Evolutionary conservation across 2,797 vertebrate genomes (phyloP), one percentile per base, ranked within the genome.

Genomic region (Anguilla obscura): DNA sequence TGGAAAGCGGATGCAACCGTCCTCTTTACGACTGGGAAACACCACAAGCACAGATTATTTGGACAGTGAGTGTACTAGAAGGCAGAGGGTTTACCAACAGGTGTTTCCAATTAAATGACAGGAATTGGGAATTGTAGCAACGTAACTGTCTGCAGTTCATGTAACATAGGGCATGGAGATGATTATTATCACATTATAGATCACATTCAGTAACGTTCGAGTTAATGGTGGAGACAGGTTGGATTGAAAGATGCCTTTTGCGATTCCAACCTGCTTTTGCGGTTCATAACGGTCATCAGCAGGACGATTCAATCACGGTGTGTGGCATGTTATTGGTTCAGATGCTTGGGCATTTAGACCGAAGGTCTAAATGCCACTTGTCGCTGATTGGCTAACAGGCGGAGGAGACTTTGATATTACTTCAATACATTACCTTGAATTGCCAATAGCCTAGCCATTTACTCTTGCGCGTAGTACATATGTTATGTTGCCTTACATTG

Each of bases 11-110:
- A 79, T 85, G 71, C 45, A 36, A 21, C 74, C n/a, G 36, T 71
- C 87, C 50, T 74, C 27, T 87, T 76, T 54, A 71, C 48, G 76
- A 54, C 85, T 27, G 89, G 91, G 90, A 91, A 93, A 90, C 91
- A 30, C 89, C 18, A 63, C 58, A 45, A 18, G 87, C 58, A 40
- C 45, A n/a, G 52, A 54, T 82, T 74, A 88, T 88, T 87, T 89
- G 89, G 89, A 76, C 84, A 63, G 48, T 63, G 56, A 63, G 48
- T 63, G 56, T 66, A 27, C 63, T 66, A 21, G 36, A 79, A 63
- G 84, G 84, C 85, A 84, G 56, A 60, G 30, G 50, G 52, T 56
- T 83, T 85, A 88, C 33, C 88, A 84, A 87, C 87, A 87, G 90
- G 85, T 90, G 80, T 71, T 80, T 71, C 40, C 85, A 85, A 63